Evolutionary conservation across 2,888 invertebrate species (phyloP).

Genomic region (Drosophila yooni): DNA sequence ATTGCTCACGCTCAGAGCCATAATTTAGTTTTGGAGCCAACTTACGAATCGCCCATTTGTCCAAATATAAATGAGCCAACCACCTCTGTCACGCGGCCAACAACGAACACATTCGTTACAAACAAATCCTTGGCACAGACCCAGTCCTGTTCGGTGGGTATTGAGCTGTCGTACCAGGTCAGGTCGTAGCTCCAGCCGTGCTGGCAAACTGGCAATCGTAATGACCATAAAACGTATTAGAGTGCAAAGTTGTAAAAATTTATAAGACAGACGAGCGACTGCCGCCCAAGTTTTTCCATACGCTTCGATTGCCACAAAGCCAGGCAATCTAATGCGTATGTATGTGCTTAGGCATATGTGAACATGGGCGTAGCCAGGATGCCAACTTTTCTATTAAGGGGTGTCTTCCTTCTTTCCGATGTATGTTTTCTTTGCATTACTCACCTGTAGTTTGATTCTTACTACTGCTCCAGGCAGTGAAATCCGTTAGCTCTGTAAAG

Average conservation of each 20-base stretch:
- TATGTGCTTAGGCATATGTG: background rate
- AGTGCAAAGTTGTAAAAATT: slow-evolving; percentile 81
- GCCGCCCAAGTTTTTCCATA: slow-evolving; percentile 37
- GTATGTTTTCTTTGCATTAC: background rate
- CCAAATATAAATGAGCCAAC: slow-evolving; percentile 87
- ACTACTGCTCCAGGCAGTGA: slow-evolving; percentile 71
- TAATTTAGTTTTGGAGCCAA: slow-evolving; percentile 52
- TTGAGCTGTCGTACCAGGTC: slow-evolving; percentile 86
- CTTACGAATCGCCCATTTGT: slow-evolving; percentile 87
- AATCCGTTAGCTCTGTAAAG: slow-evolving; percentile 78
- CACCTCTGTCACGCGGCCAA: slow-evolving; percentile 86
- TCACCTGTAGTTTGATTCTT: slow-evolving; percentile 77
- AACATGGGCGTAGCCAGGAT: background rate
- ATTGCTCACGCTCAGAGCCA: slow-evolving; percentile 12
- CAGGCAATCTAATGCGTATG: slow-evolving; percentile 19
- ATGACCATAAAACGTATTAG: slow-evolving; percentile 80
- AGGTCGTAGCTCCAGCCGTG: slow-evolving; percentile 87
- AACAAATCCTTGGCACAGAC: slow-evolving; percentile 86
- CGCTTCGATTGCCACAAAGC: slow-evolving; percentile 40
- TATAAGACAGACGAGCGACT: slow-evolving; percentile 65
- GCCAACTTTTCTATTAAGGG: background rate
- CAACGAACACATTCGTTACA: slow-evolving; percentile 86
- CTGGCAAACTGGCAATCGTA: slow-evolving; percentile 85
- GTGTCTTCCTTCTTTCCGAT: background rate
- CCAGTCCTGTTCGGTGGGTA: slow-evolving; percentile 86